A percentile compares a stretch with the other conserved stretches of the same genome.
Conservation (phyloP, 2,113 vertebrate genomes). For the Actenoides hombroni region DNA sequence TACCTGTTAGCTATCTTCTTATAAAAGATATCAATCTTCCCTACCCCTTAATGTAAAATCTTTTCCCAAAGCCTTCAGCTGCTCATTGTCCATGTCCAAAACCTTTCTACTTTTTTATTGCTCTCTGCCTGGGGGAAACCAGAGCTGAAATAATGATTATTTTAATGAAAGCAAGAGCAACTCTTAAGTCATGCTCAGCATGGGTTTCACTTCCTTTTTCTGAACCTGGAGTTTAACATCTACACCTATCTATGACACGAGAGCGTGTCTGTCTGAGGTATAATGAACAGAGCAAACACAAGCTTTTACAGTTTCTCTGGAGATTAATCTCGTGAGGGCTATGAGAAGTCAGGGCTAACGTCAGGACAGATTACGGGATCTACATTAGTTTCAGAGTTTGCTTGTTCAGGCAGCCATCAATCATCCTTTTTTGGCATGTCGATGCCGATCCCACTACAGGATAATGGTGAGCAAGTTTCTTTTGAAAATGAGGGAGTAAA, state of each 20-base stretch:
- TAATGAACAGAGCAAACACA: not conserved
- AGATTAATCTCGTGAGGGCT: not conserved
- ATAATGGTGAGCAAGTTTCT: not conserved
- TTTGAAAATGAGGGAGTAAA: not conserved
- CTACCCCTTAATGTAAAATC: not conserved
- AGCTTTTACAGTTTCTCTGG: not conserved
- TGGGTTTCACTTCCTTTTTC: not conserved
- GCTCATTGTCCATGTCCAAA: not conserved
- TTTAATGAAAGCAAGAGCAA: slow-evolving; percentile 19
- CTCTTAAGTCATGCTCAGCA: not conserved
- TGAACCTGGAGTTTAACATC: not conserved
- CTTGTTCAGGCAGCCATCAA: not conserved
- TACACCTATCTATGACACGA: not conserved
- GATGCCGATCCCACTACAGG: not conserved
- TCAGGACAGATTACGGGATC: not conserved
- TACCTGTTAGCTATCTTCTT: slow-evolving; percentile 54
- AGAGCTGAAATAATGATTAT: slow-evolving; percentile 9
- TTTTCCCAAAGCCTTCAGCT: slow-evolving; percentile 20
- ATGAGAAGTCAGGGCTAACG: not conserved
- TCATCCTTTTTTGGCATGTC: not conserved
- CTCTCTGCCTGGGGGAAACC: not conserved
- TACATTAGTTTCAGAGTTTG: not conserved
- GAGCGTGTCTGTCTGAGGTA: not conserved
- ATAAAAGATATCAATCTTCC: slow-evolving; percentile 47
- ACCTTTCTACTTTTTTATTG: not conserved